These are phyloP conservation scores for Suillia variegata DNA, from an alignment of 2,888 invertebrate species.

Conservation along the genomic window DNA sequence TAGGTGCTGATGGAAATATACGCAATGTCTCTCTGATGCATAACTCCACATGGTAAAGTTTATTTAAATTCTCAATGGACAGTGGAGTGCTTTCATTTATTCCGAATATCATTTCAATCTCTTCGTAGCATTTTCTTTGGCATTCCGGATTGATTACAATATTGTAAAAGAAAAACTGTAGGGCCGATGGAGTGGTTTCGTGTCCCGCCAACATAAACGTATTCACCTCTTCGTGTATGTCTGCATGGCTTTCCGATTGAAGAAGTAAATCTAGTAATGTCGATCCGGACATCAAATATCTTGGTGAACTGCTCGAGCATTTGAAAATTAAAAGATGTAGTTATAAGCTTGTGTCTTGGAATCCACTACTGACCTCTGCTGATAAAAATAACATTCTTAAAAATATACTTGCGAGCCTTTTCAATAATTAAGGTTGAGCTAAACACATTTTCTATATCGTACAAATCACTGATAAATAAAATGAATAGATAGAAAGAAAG, in stretches of 20 bases:
- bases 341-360: slow-evolving; percentile 71
- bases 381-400: slow-evolving; percentile 66
- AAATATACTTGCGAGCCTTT: slow-evolving; percentile 65
- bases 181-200: slow-evolving; percentile 64
- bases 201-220: slow-evolving; percentile 75
- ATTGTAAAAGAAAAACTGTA: slow-evolving; percentile 63
- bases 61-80: slow-evolving; percentile 51
- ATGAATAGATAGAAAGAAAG: no score
- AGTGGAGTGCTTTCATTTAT: slow-evolving; percentile 49
- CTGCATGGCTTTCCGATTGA: slow-evolving; percentile 67
- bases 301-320: slow-evolving; percentile 76
- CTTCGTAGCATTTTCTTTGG: slow-evolving; percentile 62
- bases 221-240: slow-evolving; percentile 73
- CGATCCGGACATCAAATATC: slow-evolving; percentile 70
- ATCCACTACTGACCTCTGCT: slow-evolving; percentile 60
- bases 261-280: slow-evolving; percentile 73
- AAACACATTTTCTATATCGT: slow-evolving; percentile 49
- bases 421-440: slow-evolving; percentile 59
- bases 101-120: slow-evolving; percentile 60
- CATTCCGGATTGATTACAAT: slow-evolving; percentile 62
- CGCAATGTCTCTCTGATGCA: slow-evolving; percentile 59
- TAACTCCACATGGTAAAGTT: slow-evolving; percentile 56
- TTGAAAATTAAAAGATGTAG: slow-evolving; percentile 81
- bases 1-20: slow-evolving; percentile 57
- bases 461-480: slow-evolving; percentile 44